Conservation (phyloP, 2,797 vertebrate species). For the Enteromius treurensis region DNA sequence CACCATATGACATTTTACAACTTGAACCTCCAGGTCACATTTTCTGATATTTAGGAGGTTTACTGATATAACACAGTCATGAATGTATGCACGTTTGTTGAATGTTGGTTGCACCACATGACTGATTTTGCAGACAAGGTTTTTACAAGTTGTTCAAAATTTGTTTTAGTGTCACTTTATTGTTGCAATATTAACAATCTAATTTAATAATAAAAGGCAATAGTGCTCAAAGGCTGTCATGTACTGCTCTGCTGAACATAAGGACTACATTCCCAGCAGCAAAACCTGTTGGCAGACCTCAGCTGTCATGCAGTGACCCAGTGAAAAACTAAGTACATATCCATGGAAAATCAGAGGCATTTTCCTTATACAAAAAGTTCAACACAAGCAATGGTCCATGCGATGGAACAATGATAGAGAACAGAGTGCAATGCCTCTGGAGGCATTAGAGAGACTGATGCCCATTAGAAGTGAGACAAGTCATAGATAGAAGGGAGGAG, state of each 20-base stretch:
- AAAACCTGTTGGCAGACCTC: background rate
- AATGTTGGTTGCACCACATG: background rate
- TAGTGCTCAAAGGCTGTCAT: background rate
- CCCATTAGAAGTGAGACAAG: background rate
- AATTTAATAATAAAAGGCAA: conserved; percentile 18
- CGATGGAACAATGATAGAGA: background rate
- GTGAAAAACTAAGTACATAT: conserved; percentile 27
- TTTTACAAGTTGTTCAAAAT: background rate
- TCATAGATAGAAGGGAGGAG: background rate
- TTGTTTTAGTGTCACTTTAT: background rate
- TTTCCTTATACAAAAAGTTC: background rate
- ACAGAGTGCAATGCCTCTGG: conserved; percentile 11
- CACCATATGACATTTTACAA: background rate
- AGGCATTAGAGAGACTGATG: conserved; percentile 24
- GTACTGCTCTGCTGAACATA: conserved; percentile 13
- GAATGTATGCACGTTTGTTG: background rate
- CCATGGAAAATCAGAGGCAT: conserved; percentile 27
- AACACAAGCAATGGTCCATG: background rate
- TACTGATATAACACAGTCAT: background rate
- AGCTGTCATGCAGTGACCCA: conserved; percentile 14
- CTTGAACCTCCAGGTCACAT: background rate
- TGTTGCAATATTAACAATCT: conserved; percentile 17
- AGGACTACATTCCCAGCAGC: conserved; percentile 9
- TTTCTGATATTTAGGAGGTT: background rate
- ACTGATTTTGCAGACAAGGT: background rate